These are phyloP conservation scores for Malacosoma neustria DNA, from an alignment of 2,888 invertebrate genomes.

Conservation along the genomic window DNA sequence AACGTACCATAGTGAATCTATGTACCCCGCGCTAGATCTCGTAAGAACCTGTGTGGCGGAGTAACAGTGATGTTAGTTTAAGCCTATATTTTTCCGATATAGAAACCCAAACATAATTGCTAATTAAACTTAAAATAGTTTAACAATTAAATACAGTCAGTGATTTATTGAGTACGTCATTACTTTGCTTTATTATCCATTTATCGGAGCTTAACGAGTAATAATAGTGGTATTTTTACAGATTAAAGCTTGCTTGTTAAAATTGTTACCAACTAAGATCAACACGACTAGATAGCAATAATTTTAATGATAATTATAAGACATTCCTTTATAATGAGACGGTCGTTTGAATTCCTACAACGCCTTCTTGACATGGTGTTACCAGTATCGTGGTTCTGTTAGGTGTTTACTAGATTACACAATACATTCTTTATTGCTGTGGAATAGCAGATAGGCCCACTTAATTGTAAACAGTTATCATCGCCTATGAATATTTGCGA, in stretches of 20 bases:
- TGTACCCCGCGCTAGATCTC: too few species aligned
- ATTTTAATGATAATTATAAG: conserved; percentile 24
- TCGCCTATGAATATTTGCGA: too few species aligned
- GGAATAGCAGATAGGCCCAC: too few species aligned
- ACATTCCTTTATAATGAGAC: conserved; percentile 16
- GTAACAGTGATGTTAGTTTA: too few species aligned
- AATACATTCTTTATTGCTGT: too few species aligned
- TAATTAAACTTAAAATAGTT: not conserved
- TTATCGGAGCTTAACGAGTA: conserved; percentile 57
- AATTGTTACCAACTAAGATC: conserved; percentile 33
- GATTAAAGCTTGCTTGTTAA: conserved; percentile 42
- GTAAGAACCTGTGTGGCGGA: too few species aligned
- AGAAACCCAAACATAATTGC: too few species aligned
- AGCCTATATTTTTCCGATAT: too few species aligned
- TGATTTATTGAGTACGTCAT: conserved; percentile 43
- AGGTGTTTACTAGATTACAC: too few species aligned
- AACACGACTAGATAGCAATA: conserved; percentile 20
- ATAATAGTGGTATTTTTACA: conserved; percentile 46
- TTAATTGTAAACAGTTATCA: too few species aligned
- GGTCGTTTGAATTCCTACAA: conserved; percentile 6
- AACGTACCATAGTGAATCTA: too few species aligned
- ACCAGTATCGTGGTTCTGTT: too few species aligned
- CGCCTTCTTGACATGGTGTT: not conserved
- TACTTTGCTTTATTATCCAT: conserved; percentile 54
- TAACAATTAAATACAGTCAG: conserved; percentile 9